Evolutionary conservation across 2,888 invertebrate species (phyloP), one percentile per base, ranked within the genome.

Genomic region (Pyrgus malvae): DNA sequence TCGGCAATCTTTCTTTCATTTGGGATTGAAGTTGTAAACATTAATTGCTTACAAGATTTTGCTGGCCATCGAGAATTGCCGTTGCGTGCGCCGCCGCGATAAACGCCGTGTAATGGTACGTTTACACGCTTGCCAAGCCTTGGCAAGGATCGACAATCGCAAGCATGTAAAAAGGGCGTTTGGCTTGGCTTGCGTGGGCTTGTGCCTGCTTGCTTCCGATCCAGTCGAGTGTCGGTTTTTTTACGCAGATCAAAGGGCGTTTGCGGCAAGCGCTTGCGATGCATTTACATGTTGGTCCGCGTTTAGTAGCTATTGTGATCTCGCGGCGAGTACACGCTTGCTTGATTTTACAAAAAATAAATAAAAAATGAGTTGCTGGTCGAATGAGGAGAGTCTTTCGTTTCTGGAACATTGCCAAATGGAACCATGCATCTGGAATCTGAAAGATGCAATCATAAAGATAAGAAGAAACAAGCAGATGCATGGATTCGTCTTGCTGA

Each of bases 111-210:
- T n/a, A n/a, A 29, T 29, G 42, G 27, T 16, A 25, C 42, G 16
- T 48, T 48, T 40, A 17, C 48, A 56, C n/a, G n/a, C n/a, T n/a
- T n/a, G n/a, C n/a, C n/a, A n/a, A n/a, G n/a, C n/a, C n/a, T n/a
- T n/a, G n/a, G 29, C 55, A 57, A 60, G 57, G 31, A 4, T 44
- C 54, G 33, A 65, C 65, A 61, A 64, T 11, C 55, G 12, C 62
- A 66, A 65, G 61, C 62, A 19, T 66, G 60, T 66, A 60, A 65
- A 65, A 14, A 64, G 61, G 60, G 58, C 60, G 61, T 60, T 63
- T 64, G 60, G 61, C 61, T 65, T 63, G 62, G 60, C 62, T 65
- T 65, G 63, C 54, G 59, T 56, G 60, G 14, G 58, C 59, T 65
- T 63, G 62, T 58, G 48, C 8, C 3, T 19, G 60, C 60, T 60